phyloP scores from a whole-genome alignment of 1,140 invertebrate species.

The Marisa cornuarietis region DNA sequence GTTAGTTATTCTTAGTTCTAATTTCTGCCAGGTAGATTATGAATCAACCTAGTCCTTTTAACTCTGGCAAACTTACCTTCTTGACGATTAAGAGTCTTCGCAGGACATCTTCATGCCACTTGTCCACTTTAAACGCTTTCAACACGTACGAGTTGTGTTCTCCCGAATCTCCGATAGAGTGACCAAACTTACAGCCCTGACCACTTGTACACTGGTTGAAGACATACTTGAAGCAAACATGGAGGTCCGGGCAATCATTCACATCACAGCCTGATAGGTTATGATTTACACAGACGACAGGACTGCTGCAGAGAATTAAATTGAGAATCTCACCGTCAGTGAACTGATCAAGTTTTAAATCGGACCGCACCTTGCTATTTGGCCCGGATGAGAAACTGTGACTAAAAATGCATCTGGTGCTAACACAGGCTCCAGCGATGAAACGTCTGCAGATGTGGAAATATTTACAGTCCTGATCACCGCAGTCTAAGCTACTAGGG shows the following conservation, averaged over 20 bases:
- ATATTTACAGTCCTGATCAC: background rate
- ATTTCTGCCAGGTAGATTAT: too few relatives aligned
- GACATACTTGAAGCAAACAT: too few relatives aligned
- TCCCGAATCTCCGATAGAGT: too few relatives aligned
- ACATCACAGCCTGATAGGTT: background rate
- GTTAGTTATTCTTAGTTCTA: background rate
- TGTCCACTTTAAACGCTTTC: too few relatives aligned
- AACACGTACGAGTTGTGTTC: too few relatives aligned
- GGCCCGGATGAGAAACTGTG: background rate
- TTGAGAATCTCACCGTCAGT: background rate
- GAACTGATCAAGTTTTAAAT: background rate
- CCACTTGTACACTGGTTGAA: too few relatives aligned
- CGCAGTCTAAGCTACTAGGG: background rate
- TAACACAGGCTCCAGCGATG: background rate
- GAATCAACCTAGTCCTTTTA: background rate
- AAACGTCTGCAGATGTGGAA: background rate
- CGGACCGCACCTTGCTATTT: background rate
- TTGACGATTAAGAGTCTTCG: background rate
- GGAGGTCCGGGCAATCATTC: slow-evolving; percentile 1
- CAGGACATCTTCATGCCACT: background rate
- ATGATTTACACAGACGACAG: background rate
- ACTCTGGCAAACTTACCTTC: background rate
- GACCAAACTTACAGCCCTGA: too few relatives aligned
- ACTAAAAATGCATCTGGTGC: background rate
- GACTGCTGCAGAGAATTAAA: background rate